Percentiles rank a stretch among this genome's conserved stretches.
Evolutionary conservation across 1,140 invertebrate species (phyloP).

Genomic region (Holcopasites calliopsidis): DNA sequence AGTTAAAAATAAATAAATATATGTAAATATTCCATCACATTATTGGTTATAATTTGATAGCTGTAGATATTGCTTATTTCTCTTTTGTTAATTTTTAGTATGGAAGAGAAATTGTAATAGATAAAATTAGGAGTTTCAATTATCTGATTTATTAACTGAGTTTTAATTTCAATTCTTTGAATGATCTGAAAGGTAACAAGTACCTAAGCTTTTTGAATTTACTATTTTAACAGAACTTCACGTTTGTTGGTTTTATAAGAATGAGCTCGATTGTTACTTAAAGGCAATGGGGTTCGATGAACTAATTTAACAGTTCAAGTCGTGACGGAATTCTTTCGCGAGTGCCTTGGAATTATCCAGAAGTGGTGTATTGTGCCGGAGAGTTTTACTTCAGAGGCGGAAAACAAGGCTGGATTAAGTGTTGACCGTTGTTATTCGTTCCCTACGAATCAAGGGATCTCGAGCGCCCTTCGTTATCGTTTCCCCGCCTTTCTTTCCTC

Average conservation of each 20-base stretch:
- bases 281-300: slow-evolving; percentile 20
- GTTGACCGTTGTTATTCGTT: slow-evolving; percentile 36
- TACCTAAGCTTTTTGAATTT: too few species aligned
- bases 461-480: slow-evolving; percentile 15
- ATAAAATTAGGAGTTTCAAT: too few species aligned
- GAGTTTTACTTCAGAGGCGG: background rate
- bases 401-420: slow-evolving; percentile 27
- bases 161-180: too few species aligned
- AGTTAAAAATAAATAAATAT: too few species aligned
- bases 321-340: background rate
- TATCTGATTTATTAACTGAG: too few species aligned
- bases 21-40: too few species aligned
- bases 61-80: too few species aligned
- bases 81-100: too few species aligned
- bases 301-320: slow-evolving; percentile 23
- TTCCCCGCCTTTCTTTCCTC: background rate
- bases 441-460: slow-evolving; percentile 1
- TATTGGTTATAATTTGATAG: too few species aligned
- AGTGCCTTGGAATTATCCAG: background rate
- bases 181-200: too few species aligned
- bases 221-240: background rate
- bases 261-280: background rate
- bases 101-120: too few species aligned
- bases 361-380: slow-evolving; percentile 4
- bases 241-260: background rate